phyloP scores from a whole-genome alignment of 2,888 invertebrate genomes.

The Macroteleia sp. region DNA sequence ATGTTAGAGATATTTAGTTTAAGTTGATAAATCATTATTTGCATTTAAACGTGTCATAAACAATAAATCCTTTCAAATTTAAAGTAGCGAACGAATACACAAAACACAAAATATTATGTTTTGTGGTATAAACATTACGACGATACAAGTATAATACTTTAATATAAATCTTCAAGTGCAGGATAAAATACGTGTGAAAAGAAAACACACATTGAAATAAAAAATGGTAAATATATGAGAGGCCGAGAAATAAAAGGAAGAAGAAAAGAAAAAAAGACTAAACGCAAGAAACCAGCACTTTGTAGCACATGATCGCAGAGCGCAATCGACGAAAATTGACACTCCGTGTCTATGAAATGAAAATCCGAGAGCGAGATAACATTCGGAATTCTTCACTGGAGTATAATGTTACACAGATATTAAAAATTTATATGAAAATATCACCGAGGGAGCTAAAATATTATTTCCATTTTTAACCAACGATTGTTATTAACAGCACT shows the following conservation, averaged over 20 bases:
- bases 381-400: background rate
- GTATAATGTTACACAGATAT: conserved; percentile 35
- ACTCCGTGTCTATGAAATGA: conserved; percentile 46
- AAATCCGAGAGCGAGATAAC: conserved; percentile 29
- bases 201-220: background rate
- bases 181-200: too few relatives aligned
- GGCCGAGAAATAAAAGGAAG: background rate
- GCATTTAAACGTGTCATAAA: too few relatives aligned
- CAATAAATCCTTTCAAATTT: too few relatives aligned
- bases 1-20: too few relatives aligned
- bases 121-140: too few relatives aligned
- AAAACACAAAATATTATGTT: too few relatives aligned
- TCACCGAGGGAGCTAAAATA: background rate
- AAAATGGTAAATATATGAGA: conserved; percentile 7
- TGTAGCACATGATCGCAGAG: conserved; percentile 25
- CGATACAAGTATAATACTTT: too few relatives aligned
- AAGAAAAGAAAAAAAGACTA: conserved; percentile 3
- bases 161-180: too few relatives aligned
- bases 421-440: conserved; percentile 38
- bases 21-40: too few relatives aligned
- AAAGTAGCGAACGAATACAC: too few relatives aligned
- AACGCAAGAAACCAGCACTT: conserved; percentile 38
- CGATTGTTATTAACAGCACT: too few relatives aligned
- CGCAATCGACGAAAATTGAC: conserved; percentile 48
- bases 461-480: background rate